These are phyloP conservation scores for Eupithecia subfuscata DNA, from an alignment of 2,888 invertebrate genomes.

Conservation along the genomic window DNA sequence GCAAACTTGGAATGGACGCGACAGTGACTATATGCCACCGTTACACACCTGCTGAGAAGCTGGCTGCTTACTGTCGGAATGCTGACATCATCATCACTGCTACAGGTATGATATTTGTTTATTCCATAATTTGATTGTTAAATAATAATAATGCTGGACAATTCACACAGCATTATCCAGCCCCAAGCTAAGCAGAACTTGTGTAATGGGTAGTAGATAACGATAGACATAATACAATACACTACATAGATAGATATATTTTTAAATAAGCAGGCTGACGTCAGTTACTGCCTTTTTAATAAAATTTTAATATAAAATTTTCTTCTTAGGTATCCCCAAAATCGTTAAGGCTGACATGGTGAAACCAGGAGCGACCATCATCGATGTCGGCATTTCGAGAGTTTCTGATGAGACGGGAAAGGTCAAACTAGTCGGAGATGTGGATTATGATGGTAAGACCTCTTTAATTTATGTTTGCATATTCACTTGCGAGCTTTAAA, in stretches of 20 bases:
- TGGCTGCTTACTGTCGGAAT: slow-evolving; percentile 87
- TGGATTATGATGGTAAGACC: slow-evolving; percentile 90
- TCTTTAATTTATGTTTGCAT: background rate
- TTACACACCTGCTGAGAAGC: slow-evolving; percentile 91
- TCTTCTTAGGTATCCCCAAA: slow-evolving; percentile 86
- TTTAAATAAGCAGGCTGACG: too few species aligned
- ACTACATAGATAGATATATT: too few species aligned
- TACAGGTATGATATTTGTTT: slow-evolving; percentile 79
- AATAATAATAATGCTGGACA: too few species aligned
- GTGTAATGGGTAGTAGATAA: too few species aligned
- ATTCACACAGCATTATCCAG: too few species aligned
- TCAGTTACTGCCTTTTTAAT: too few species aligned
- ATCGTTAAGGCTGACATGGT: slow-evolving; percentile 93
- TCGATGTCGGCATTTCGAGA: slow-evolving; percentile 94
- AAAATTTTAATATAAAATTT: background rate
- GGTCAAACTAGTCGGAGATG: slow-evolving; percentile 92
- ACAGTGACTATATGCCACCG: slow-evolving; percentile 96
- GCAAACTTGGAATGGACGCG: slow-evolving; percentile 89
- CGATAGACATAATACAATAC: too few species aligned
- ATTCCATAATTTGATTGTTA: too few species aligned
- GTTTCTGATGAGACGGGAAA: slow-evolving; percentile 87
- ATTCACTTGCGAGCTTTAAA: too few species aligned
- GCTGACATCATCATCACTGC: slow-evolving; percentile 92
- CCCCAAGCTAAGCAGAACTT: too few species aligned
- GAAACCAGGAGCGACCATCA: slow-evolving; percentile 93